Evolutionary conservation across 2,888 invertebrate genomes (phyloP).

Genomic region (Agrotis ipsilon): DNA sequence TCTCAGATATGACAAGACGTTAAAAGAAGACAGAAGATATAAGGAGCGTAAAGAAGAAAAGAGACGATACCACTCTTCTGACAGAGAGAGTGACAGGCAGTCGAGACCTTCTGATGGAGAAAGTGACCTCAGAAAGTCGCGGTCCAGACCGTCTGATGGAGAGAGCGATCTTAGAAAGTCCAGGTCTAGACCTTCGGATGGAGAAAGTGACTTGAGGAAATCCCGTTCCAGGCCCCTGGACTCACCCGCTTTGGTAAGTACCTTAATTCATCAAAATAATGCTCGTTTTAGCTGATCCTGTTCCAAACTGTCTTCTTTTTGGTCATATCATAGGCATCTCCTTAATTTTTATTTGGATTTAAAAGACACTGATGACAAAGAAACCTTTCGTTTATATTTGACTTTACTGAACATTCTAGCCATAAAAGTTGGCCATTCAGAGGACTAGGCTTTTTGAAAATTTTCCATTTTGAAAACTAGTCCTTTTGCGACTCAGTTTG

Average conservation of each 20-base stretch:
- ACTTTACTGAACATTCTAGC: neutral
- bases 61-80: slow-evolving; percentile 91
- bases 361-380: neutral
- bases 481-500: too few species aligned
- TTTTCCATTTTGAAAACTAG: too few species aligned
- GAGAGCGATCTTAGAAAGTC: slow-evolving; percentile 83
- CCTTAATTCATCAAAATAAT: neutral
- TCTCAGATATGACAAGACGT: slow-evolving; percentile 77
- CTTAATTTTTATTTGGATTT: too few species aligned
- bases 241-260: slow-evolving; percentile 87
- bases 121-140: slow-evolving; percentile 78
- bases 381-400: neutral
- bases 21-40: slow-evolving; percentile 80
- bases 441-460: too few species aligned
- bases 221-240: slow-evolving; percentile 83
- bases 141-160: slow-evolving; percentile 80
- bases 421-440: too few species aligned
- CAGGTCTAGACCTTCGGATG: slow-evolving; percentile 77
- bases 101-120: slow-evolving; percentile 85
- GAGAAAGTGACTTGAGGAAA: slow-evolving; percentile 79
- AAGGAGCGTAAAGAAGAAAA: slow-evolving; percentile 78
- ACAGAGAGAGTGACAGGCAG: slow-evolving; percentile 86
- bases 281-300: neutral
- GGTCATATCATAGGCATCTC: too few species aligned
- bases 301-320: neutral